A percentile compares a stretch with the other conserved stretches of the same genome.
These are phyloP conservation scores for Synanthedon tipuliformis DNA, from an alignment of 2,888 invertebrate genomes.

Conservation along the genomic window DNA sequence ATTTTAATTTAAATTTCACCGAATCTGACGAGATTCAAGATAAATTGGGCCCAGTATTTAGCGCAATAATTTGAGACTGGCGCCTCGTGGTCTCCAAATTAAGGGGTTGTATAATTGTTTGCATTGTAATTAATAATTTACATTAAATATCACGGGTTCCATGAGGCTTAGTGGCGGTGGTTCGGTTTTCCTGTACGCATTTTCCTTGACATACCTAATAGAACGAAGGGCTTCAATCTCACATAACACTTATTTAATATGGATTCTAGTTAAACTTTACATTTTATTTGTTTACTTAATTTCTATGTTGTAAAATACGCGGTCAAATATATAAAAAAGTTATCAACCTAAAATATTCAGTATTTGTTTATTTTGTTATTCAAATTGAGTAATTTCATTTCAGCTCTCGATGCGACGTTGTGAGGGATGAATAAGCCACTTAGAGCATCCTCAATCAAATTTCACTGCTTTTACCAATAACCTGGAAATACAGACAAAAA, in stretches of 20 bases:
- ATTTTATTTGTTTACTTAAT: too few species aligned
- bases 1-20: constrained; percentile 67
- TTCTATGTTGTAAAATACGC: background rate
- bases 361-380: background rate
- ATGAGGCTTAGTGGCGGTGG: background rate
- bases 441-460: constrained; percentile 10
- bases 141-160: constrained; percentile 30
- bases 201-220: too few species aligned
- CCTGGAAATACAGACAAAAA: constrained; percentile 46
- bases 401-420: background rate
- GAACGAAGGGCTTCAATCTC: too few species aligned
- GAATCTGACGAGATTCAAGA: constrained; percentile 64
- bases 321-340: background rate
- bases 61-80: constrained; percentile 56
- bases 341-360: background rate
- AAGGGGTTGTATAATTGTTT: constrained; percentile 55
- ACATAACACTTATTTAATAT: too few species aligned
- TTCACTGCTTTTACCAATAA: constrained; percentile 19
- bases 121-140: constrained; percentile 56
- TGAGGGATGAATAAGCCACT: background rate
- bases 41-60: constrained; percentile 62
- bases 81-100: constrained; percentile 46
- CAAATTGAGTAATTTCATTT: background rate
- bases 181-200: too few species aligned
- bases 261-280: too few species aligned